phyloP scores from a whole-genome alignment of 2,113 vertebrate genomes.

The Origma solitaria region DNA sequence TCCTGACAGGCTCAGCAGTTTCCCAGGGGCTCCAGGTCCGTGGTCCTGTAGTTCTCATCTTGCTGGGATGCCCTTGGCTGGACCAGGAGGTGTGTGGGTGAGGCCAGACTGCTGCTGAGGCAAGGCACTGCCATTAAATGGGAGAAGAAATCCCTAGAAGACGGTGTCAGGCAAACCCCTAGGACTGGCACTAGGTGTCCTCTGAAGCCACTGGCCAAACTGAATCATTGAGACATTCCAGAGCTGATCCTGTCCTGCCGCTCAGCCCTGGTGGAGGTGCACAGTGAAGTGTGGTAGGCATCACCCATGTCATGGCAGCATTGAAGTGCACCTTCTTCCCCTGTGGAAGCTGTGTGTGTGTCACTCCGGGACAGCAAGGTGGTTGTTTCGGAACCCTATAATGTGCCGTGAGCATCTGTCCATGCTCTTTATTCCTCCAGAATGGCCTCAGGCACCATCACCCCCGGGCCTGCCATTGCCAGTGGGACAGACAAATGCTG shows the following conservation, averaged over 20 bases:
- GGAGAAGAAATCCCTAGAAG: background rate
- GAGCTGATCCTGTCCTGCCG: background rate
- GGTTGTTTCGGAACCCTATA: background rate
- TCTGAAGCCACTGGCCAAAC: background rate
- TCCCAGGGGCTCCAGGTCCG: background rate
- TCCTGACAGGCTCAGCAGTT: background rate
- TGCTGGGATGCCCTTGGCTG: background rate
- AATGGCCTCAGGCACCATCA: background rate
- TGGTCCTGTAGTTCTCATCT: background rate
- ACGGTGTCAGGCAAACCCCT: background rate
- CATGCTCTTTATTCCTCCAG: background rate
- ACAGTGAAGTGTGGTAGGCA: background rate
- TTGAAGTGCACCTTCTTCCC: background rate
- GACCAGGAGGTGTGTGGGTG: fast-evolving
- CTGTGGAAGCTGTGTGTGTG: background rate
- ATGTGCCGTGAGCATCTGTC: no score
- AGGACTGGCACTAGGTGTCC: background rate
- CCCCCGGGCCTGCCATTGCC: background rate
- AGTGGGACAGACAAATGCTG: background rate
- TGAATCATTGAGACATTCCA: background rate
- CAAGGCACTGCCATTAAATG: background rate
- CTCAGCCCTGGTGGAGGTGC: background rate
- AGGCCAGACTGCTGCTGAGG: background rate
- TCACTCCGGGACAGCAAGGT: background rate
- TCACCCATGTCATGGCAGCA: background rate